A percentile compares a stretch with the other conserved stretches of the same genome.
Evolutionary conservation across 1,140 invertebrate genomes (phyloP).

Genomic region (Mamestra configurata): DNA sequence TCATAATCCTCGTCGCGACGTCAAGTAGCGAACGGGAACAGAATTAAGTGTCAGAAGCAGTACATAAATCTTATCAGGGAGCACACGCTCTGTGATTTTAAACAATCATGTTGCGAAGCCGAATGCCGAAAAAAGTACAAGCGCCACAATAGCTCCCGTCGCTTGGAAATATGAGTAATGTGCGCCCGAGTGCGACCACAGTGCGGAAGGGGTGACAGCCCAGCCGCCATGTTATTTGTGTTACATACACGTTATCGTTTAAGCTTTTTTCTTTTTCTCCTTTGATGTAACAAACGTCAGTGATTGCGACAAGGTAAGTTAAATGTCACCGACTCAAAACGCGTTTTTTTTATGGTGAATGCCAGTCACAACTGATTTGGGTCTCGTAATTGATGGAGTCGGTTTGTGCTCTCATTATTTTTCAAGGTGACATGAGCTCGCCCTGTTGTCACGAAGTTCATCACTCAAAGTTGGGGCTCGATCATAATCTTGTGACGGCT

Average conservation of each 20-base stretch:
- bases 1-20: constrained; percentile 51
- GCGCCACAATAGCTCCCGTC: constrained; percentile 59
- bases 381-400: not conserved
- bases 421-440: not conserved
- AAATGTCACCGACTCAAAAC: constrained; percentile 18
- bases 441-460: not conserved
- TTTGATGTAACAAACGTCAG: constrained; percentile 40
- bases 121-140: constrained; percentile 61
- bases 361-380: constrained; percentile 6
- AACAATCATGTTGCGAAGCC: constrained; percentile 64
- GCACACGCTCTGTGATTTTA: constrained; percentile 68
- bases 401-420: constrained; percentile 20
- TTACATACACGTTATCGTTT: constrained; percentile 48
- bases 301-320: constrained; percentile 29
- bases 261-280: constrained; percentile 29
- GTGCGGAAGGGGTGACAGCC: constrained; percentile 12
- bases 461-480: not conserved
- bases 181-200: constrained; percentile 44
- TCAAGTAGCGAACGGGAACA: constrained; percentile 62
- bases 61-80: constrained; percentile 68
- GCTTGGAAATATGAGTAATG: constrained; percentile 63
- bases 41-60: constrained; percentile 71
- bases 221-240: constrained; percentile 15
- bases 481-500: not conserved
- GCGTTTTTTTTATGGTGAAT: not conserved